These are phyloP conservation scores for Siniperca scherzeri DNA, from an alignment of 2,797 vertebrate genomes.

Conservation along the genomic window DNA sequence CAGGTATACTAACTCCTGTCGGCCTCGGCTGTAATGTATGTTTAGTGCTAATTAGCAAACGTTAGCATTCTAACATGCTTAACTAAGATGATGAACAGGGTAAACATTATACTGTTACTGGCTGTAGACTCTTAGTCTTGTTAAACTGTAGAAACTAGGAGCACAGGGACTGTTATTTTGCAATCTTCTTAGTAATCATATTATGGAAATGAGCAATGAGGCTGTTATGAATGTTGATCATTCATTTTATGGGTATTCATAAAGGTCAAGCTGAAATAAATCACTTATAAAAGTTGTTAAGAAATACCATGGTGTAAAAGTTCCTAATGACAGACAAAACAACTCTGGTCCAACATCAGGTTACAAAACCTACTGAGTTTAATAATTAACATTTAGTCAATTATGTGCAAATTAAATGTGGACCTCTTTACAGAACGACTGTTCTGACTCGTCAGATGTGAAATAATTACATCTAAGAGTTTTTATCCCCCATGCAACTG, in stretches of 20 bases:
- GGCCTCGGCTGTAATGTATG: neutral
- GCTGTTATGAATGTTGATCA: conserved; percentile 40
- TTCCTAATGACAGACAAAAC: conserved; percentile 11
- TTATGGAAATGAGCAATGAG: conserved; percentile 29
- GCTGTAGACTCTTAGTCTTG: neutral
- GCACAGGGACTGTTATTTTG: conserved; percentile 12
- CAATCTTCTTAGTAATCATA: conserved; percentile 27
- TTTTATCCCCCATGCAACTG: conserved; percentile 31
- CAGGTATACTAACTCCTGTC: neutral
- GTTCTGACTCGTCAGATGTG: conserved; percentile 37
- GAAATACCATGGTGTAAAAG: conserved; percentile 34
- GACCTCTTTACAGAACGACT: conserved; percentile 10
- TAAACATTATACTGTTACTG: neutral
- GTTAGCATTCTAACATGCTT: neutral
- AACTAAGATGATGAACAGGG: neutral
- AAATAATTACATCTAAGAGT: conserved; percentile 35
- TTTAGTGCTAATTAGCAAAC: neutral
- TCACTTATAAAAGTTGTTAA: conserved; percentile 31
- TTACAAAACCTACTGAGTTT: conserved; percentile 22
- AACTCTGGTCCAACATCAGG: conserved; percentile 19
- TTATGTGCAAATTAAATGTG: conserved; percentile 32
- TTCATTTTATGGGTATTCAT: conserved; percentile 39
- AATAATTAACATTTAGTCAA: conserved; percentile 29
- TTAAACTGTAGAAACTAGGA: conserved; percentile 4
- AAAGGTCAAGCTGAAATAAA: conserved; percentile 53